Evolutionary conservation across 2,113 vertebrate species (phyloP), one percentile per base, ranked within the genome.

Genomic region (Pungitius pungitius): DNA sequence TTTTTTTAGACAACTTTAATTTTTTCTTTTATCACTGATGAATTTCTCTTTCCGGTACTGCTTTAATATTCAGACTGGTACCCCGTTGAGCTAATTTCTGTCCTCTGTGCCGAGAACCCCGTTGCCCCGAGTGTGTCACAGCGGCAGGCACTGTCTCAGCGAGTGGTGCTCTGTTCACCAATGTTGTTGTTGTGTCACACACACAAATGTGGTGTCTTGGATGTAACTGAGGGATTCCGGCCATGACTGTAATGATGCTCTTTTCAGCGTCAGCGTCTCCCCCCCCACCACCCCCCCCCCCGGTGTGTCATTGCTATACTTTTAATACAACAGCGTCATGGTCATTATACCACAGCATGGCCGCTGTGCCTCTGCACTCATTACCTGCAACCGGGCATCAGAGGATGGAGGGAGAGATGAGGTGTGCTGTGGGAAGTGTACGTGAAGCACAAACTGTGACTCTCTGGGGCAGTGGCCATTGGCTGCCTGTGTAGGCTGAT

Each of bases 1-100:
- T 89, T 84, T 13, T 40, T 91, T 89, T 82, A 65, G 83, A 87
- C 78, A 83, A 84, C 81, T 82, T 85, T 82, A 76, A 81, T 83
- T 69, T 81, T 69, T 74, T 71, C 54, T 27, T 27, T 69, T 72
- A 37, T 66, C 66, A 27, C 30, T 78, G 45, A 80, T 71, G 33
- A 78, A 77, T 75, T 73, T 54, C 24, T 72, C 12, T 52, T 49
- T 67, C 56, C 63, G 42, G 45, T 69, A 75, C 77, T 54, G 43
- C 22, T 60, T 37, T 40, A 54, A 65, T 57, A 61, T 84, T 80
- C 42, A 51, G 39, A 39, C 30, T 1, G n/a, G 30, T 40, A 63
- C 57, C 39, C 24, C 10, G 1, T 26, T 57, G 45, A 15, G 37
- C 82, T 60, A 57, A 35, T 42, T 56, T 57, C 60, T 55, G 35